Conservation (phyloP, 1,140 invertebrate species). For the Saxidomus purpurata region DNA sequence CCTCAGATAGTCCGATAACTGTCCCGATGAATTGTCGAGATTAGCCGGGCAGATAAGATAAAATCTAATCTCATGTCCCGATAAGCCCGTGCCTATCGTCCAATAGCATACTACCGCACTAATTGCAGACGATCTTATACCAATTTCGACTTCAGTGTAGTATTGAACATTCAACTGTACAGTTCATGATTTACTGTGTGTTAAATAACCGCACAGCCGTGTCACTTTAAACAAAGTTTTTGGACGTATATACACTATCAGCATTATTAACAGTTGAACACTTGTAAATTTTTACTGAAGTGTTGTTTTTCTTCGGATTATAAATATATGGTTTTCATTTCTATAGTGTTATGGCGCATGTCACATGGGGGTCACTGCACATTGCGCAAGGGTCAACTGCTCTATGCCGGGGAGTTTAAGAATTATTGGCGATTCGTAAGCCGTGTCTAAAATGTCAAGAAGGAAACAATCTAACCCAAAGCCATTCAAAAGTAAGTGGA, state of each 20-base stretch:
- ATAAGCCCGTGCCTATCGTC: slow-evolving; percentile 47
- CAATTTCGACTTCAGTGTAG: slow-evolving; percentile 45
- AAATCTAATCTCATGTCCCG: slow-evolving; percentile 50
- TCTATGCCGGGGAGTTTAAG: slow-evolving; percentile 51
- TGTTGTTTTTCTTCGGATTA: slow-evolving; percentile 12
- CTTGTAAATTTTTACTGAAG: neutral
- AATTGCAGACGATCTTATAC: slow-evolving; percentile 55
- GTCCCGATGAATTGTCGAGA: slow-evolving; percentile 53
- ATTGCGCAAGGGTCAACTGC: slow-evolving; percentile 42
- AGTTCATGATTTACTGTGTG: neutral
- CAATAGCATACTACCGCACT: slow-evolving; percentile 46
- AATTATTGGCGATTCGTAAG: slow-evolving; percentile 9
- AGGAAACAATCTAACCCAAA: slow-evolving; percentile 62
- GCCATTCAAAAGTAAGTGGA: slow-evolving; percentile 63
- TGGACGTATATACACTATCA: neutral
- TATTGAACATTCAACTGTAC: slow-evolving; percentile 43
- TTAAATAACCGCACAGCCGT: neutral
- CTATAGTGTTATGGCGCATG: slow-evolving; percentile 53
- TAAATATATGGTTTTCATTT: slow-evolving; percentile 13
- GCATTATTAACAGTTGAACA: neutral
- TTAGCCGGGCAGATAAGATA: slow-evolving; percentile 59
- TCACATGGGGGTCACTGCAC: slow-evolving; percentile 45
- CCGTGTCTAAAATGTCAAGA: slow-evolving; percentile 45
- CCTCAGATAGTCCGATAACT: slow-evolving; percentile 31
- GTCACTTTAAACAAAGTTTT: neutral